phyloP scores from a whole-genome alignment of 2,888 invertebrate genomes.

The Drosophila neonasuta region DNA sequence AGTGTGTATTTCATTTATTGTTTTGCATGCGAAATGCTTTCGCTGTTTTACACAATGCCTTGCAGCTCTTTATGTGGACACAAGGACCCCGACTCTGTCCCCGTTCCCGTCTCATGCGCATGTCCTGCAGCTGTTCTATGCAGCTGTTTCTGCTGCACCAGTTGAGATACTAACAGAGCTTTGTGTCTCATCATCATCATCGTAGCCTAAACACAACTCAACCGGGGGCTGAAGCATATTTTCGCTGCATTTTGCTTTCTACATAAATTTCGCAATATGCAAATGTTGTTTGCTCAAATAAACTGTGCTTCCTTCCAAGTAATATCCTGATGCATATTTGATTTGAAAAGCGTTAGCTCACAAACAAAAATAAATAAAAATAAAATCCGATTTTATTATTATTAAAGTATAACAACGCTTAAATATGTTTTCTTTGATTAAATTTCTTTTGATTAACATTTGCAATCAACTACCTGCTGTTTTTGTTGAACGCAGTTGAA shows the following conservation, averaged over 20 bases:
- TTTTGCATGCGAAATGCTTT: constrained; percentile 56
- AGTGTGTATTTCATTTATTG: constrained; percentile 30
- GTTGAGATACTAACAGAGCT: neutral
- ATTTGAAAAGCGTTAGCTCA: constrained; percentile 2
- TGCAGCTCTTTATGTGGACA: constrained; percentile 10
- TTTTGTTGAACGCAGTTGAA: constrained; percentile 20
- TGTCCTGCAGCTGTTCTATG: constrained; percentile 3
- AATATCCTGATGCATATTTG: constrained; percentile 4
- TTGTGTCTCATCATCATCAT: constrained; percentile 1
- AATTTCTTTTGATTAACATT: constrained; percentile 8
- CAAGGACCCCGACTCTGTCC: neutral
- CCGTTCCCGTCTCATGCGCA: neutral
- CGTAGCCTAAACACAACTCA: constrained; percentile 15
- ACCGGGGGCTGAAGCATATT: neutral
- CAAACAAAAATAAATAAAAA: neutral
- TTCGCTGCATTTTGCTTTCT: constrained; percentile 24
- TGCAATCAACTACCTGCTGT: constrained; percentile 20
- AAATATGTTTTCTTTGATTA: neutral
- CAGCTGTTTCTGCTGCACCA: neutral
- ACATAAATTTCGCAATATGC: constrained; percentile 27
- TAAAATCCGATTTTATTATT: neutral
- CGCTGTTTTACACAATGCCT: constrained; percentile 29
- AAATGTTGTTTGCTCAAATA: constrained; percentile 25
- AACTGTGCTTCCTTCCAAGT: constrained; percentile 16
- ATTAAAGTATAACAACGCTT: neutral